Evolutionary conservation across 2,888 invertebrate genomes (phyloP).

Genomic region (Dyspetes luteomarginatus): DNA sequence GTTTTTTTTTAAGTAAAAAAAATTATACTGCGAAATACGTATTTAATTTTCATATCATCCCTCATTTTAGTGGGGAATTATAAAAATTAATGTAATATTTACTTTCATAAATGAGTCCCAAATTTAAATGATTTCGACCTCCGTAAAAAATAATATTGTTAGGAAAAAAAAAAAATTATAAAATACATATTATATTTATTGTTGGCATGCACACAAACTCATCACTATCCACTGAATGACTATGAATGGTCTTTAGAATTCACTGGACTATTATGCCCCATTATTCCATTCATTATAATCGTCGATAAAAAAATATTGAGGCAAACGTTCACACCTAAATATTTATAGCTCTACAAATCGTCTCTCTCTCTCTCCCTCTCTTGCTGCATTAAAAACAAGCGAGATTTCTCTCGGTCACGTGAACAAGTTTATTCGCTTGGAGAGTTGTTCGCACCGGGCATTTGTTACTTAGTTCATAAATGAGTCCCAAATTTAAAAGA

Average conservation of each 20-base stretch:
- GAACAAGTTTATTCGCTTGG: constrained; percentile 27
- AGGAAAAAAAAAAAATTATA: too few relatives aligned
- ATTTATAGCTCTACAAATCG: constrained; percentile 2
- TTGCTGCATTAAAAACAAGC: constrained; percentile 1
- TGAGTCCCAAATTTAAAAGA: too few relatives aligned
- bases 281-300: constrained; percentile 31
- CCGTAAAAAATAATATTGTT: too few relatives aligned
- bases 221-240: background rate
- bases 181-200: too few relatives aligned
- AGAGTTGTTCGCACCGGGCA: background rate
- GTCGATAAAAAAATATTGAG: background rate
- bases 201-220: background rate
- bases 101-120: too few relatives aligned
- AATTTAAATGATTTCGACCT: too few relatives aligned
- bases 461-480: too few relatives aligned
- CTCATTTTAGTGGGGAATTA: too few relatives aligned
- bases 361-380: background rate
- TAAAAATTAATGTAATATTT: too few relatives aligned
- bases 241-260: constrained; percentile 52
- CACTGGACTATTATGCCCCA: background rate
- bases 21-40: too few relatives aligned
- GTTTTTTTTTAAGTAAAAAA: too few relatives aligned
- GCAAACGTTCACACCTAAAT: background rate
- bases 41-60: too few relatives aligned
- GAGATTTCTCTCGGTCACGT: constrained; percentile 30